Conservation (phyloP, 2,888 invertebrate species). For the Melanotus villosus region DNA sequence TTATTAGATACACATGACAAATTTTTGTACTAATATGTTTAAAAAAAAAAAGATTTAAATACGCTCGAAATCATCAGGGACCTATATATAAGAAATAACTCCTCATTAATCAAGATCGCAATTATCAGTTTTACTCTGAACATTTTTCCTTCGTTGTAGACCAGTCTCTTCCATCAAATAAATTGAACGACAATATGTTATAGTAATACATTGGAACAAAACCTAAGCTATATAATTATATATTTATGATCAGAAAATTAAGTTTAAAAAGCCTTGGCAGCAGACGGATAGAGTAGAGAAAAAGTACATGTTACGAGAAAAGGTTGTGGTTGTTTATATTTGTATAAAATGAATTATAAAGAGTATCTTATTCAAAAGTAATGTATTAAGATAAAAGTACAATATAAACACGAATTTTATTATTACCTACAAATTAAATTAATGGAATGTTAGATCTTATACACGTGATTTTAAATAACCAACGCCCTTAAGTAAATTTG, state of each 20-base stretch:
- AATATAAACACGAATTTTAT: background rate
- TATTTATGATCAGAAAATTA: background rate
- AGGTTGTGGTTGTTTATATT: constrained; percentile 21
- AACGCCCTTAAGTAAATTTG: background rate
- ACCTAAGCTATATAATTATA: too few species aligned
- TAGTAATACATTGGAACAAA: background rate
- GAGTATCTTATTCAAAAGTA: background rate
- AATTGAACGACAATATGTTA: constrained; percentile 12
- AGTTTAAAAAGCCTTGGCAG: background rate
- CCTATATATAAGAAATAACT: constrained; percentile 25
- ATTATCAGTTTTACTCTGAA: background rate
- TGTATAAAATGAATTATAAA: background rate
- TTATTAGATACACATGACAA: constrained; percentile 38
- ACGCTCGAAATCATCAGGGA: constrained; percentile 42
- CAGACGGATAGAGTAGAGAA: background rate
- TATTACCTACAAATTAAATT: background rate
- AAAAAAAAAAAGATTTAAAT: constrained; percentile 27
- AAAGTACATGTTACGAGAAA: constrained; percentile 1
- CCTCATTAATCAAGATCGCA: constrained; percentile 32
- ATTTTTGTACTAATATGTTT: constrained; percentile 34
- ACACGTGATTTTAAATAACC: background rate
- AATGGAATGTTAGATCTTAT: background rate
- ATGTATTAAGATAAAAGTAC: background rate
- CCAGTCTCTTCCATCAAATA: constrained; percentile 29
- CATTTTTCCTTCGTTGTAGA: constrained; percentile 3